phyloP scores from a whole-genome alignment of 2,113 vertebrate species.

The Zosterops hypoxanthus region DNA sequence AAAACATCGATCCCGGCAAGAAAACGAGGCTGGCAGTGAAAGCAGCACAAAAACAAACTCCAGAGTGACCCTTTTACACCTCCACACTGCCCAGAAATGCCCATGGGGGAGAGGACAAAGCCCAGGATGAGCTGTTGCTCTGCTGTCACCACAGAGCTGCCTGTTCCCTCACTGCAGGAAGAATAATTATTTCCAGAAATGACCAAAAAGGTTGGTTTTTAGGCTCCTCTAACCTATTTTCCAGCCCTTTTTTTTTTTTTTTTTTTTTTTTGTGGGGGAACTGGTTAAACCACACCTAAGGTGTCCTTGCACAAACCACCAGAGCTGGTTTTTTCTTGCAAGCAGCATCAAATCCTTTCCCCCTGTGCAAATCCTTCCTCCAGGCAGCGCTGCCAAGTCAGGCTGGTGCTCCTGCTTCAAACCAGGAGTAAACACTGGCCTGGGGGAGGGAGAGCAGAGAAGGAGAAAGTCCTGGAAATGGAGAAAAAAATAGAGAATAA shows the following conservation, averaged over 20 bases:
- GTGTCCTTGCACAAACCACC: not conserved
- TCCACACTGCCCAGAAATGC: rapidly evolving
- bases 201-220: not conserved
- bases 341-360: not conserved
- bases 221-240: not conserved
- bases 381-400: not conserved
- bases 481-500: not conserved
- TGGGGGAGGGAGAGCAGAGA: not conserved
- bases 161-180: not conserved
- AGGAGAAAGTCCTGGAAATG: not conserved
- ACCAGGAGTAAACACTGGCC: not conserved
- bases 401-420: not conserved
- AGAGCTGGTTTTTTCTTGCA: not conserved
- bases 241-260: not conserved
- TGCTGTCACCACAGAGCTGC: not conserved
- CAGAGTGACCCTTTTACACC: rapidly evolving
- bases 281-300: not conserved
- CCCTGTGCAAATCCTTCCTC: not conserved
- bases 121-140: not conserved
- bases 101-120: not conserved
- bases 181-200: not conserved
- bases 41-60: not conserved
- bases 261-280: no score
- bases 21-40: rapidly evolving
- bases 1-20: not conserved